These are phyloP conservation scores for Podarcis lilfordi DNA, from an alignment of 2,797 vertebrate species.

Conservation along the genomic window DNA sequence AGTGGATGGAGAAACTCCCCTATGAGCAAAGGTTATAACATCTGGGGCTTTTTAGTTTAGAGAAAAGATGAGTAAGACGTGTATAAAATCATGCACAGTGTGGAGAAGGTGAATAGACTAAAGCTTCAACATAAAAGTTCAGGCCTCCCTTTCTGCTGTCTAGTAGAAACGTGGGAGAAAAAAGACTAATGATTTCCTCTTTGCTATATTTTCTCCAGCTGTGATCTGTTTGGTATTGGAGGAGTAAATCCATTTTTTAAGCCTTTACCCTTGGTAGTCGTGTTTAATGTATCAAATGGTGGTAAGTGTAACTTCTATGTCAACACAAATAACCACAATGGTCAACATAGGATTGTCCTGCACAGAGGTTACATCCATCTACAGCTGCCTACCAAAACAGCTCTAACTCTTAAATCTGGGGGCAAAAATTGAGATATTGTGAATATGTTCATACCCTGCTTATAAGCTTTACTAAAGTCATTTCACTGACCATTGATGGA, in stretches of 20 bases:
- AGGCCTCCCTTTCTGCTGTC: not conserved
- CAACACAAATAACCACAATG: not conserved
- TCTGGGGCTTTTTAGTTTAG: too few relatives aligned
- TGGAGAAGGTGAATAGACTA: too few relatives aligned
- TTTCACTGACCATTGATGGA: not conserved
- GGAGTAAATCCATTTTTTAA: not conserved
- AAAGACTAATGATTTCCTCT: not conserved
- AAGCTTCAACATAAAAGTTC: too few relatives aligned
- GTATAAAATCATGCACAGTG: too few relatives aligned
- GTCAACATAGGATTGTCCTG: not conserved
- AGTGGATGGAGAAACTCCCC: too few relatives aligned
- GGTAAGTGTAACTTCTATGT: not conserved
- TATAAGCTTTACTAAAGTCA: not conserved
- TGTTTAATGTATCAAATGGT: not conserved
- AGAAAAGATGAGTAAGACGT: too few relatives aligned
- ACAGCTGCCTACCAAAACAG: not conserved
- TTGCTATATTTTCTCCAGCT: not conserved
- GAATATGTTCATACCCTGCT: not conserved
- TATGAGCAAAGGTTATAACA: too few relatives aligned
- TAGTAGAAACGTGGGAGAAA: not conserved
- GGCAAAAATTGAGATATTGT: not conserved
- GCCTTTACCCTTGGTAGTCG: not conserved
- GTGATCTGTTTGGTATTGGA: not conserved
- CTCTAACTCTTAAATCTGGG: not conserved
- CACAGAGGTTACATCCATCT: not conserved